phyloP scores from a whole-genome alignment of 2,888 invertebrate species.

The Tipula confusa region DNA sequence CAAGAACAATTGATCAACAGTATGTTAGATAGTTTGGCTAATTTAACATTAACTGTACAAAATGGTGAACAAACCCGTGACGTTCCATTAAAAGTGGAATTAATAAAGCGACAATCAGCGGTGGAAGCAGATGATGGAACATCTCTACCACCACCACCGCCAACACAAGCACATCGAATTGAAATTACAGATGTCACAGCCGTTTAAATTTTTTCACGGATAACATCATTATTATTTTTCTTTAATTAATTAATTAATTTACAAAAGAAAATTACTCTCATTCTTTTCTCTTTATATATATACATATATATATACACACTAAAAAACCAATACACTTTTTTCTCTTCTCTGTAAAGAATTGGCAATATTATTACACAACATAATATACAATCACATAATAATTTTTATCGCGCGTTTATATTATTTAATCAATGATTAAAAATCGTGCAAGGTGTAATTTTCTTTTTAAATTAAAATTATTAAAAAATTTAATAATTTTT shows the following conservation, averaged over 20 bases:
- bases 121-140: not conserved
- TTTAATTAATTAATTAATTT: slow-evolving; percentile 25
- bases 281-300: too few species aligned
- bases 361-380: not conserved
- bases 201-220: not conserved
- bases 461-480: slow-evolving; percentile 13
- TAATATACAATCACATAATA: not conserved
- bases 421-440: not conserved
- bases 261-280: not conserved
- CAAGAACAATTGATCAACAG: slow-evolving; percentile 47
- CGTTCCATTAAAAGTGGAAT: slow-evolving; percentile 45
- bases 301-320: not conserved
- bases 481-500: not conserved
- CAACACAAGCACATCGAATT: not conserved
- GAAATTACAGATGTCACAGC: slow-evolving; percentile 26
- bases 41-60: slow-evolving; percentile 42
- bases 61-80: slow-evolving; percentile 39
- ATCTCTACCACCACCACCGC: not conserved
- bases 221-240: not conserved
- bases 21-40: slow-evolving; percentile 46
- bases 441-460: not conserved
- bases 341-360: not conserved
- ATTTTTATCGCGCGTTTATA: not conserved
- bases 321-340: not conserved
- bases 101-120: slow-evolving; percentile 39